These are phyloP conservation scores for Dermochelys coriacea DNA, from an alignment of 2,797 vertebrate genomes.

Conservation along the genomic window DNA sequence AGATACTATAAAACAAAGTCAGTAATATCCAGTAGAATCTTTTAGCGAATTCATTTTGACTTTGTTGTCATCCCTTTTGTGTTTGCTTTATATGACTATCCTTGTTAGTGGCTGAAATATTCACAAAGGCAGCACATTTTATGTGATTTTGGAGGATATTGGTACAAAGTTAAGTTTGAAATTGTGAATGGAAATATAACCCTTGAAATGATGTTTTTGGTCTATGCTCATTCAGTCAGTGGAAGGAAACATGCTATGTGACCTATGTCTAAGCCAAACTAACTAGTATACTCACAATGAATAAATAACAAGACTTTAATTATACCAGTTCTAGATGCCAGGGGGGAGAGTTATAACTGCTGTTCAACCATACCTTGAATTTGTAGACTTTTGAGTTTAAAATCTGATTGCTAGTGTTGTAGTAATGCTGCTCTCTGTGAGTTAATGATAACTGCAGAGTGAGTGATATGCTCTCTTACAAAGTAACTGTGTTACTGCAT, in stretches of 20 bases:
- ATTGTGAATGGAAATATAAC: not conserved
- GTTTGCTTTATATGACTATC: not conserved
- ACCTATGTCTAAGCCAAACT: not conserved
- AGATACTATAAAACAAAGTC: not conserved
- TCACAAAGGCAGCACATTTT: not conserved
- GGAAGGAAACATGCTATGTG: not conserved
- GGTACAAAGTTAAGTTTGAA: not conserved
- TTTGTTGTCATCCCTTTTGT: not conserved
- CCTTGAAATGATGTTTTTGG: too few species aligned
- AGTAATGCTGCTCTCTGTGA: not conserved
- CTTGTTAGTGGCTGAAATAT: not conserved
- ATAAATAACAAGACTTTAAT: not conserved
- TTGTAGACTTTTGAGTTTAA: not conserved
- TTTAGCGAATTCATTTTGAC: not conserved
- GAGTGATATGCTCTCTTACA: not conserved
- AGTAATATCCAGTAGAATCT: not conserved
- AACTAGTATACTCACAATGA: not conserved
- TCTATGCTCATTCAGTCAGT: not conserved
- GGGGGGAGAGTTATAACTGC: not conserved
- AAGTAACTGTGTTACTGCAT: not conserved
- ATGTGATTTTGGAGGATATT: not conserved
- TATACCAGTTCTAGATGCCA: not conserved
- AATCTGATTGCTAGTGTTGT: not conserved
- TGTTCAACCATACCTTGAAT: not conserved
- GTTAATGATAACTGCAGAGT: fast-evolving